Conservation (phyloP, 2,797 vertebrate genomes). For the Prunella strophiata region DNA sequence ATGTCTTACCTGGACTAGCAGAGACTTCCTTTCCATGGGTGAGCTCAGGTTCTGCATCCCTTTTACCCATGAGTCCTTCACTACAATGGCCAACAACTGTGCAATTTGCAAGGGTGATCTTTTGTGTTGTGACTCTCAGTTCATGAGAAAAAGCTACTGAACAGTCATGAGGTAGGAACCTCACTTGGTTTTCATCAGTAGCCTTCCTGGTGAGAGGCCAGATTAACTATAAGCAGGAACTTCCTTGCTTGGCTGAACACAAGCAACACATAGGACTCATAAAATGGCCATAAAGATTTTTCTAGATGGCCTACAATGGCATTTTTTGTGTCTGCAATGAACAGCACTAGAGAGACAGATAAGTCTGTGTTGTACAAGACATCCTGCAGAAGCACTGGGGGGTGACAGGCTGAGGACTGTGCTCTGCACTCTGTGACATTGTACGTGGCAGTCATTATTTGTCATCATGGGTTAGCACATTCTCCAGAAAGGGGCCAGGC, state of each 20-base stretch:
- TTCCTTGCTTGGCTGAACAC: neutral
- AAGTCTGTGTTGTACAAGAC: neutral
- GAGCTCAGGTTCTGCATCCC: neutral
- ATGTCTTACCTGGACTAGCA: neutral
- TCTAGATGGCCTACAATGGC: neutral
- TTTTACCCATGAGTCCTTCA: neutral
- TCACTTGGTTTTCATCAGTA: neutral
- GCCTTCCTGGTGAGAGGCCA: neutral
- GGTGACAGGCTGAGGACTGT: neutral
- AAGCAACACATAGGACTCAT: neutral
- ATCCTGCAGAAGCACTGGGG: neutral
- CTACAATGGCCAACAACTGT: neutral
- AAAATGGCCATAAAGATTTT: neutral
- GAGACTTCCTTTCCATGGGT: neutral
- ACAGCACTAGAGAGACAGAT: neutral
- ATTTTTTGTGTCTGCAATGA: conserved; percentile 1
- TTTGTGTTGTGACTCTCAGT: neutral
- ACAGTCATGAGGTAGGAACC: neutral
- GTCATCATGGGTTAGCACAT: neutral
- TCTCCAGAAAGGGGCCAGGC: neutral
- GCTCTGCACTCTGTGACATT: neutral
- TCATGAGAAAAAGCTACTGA: neutral
- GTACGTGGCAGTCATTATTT: neutral
- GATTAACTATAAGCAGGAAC: neutral
- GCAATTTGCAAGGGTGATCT: neutral